phyloP scores from a whole-genome alignment of 2,797 vertebrate species.

The Pipistrellus pipistrellus region DNA sequence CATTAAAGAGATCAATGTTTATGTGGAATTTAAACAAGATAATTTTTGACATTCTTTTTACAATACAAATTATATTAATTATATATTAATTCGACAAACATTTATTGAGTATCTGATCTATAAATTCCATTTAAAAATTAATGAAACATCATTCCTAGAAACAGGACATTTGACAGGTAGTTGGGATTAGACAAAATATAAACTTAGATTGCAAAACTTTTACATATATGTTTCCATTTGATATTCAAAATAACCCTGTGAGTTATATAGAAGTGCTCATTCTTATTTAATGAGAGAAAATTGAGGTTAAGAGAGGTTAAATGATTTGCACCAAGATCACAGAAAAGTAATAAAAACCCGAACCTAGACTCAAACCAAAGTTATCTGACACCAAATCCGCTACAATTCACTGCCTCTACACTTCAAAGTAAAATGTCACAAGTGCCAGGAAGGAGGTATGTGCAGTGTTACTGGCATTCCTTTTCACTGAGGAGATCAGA shows the following conservation, averaged over 20 bases:
- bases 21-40: neutral
- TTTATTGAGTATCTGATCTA: neutral
- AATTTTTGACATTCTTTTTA: neutral
- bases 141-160: neutral
- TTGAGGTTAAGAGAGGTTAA: constrained; percentile 11
- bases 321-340: constrained; percentile 35
- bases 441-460: constrained; percentile 5
- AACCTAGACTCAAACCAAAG: constrained; percentile 7
- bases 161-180: neutral
- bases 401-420: constrained; percentile 56
- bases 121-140: constrained; percentile 26
- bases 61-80: neutral
- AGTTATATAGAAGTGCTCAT: neutral
- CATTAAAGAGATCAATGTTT: neutral
- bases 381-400: neutral
- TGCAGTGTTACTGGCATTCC: neutral
- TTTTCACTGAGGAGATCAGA: constrained; percentile 1
- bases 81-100: constrained; percentile 44
- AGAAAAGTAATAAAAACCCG: constrained; percentile 43
- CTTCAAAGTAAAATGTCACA: constrained; percentile 22
- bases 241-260: constrained; percentile 34
- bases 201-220: constrained; percentile 7
- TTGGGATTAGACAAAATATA: constrained; percentile 25
- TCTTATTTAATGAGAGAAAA: constrained; percentile 51
- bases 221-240: neutral